Base-by-base conservation (phyloP, 2,888 invertebrate genomes). In the Xylophagus ater region DNA sequence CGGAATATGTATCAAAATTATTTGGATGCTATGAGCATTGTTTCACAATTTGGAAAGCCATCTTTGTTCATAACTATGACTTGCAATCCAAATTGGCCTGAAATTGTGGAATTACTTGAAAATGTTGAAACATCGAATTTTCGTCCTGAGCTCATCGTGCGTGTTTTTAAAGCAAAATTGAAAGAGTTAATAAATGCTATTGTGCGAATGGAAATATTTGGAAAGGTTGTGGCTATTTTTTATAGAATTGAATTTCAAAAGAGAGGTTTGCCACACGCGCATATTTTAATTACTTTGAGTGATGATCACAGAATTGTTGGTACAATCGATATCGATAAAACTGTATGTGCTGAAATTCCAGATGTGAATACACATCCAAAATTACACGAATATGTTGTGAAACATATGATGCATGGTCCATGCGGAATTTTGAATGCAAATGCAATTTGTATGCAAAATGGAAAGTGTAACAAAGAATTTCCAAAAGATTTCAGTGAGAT, bases 391-490 rank as follows among this genome's bases (percentile, higher is more conserved):
- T 3, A 2, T 3, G 29, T 29, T 7, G 9, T 15, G 14, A 29
- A 15, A 29, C 9, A 9, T 15, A 4, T 19, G 29, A 29, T 14
- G 29, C 15, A 29, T 29, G 14, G n/a, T n/a, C n/a, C n/a, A n/a
- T n/a, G n/a, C n/a, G n/a, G n/a, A n/a, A n/a, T n/a, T n/a, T n/a
- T n/a, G n/a, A n/a, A n/a, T n/a, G n/a, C n/a, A n/a, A n/a, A n/a
- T n/a, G 30, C 40, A 8, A 29, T 37, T 8, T 48, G 44, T 19
- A 47, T 46, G 45, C 20, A 8, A 10, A 34, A 38, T 13, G 41
- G 36, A 4, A 49, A 51, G 45, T 55, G 53, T 29, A 43, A 47
- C 2, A 56, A 57, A 45, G 41, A 49, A 28, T 56, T 47, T 43
- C 54, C 55, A 6, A 55, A 54, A 47, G 5, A 37, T 35, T 53